Evolutionary conservation across 2,113 vertebrate genomes (phyloP).

Genomic region (Melospiza melodia): DNA sequence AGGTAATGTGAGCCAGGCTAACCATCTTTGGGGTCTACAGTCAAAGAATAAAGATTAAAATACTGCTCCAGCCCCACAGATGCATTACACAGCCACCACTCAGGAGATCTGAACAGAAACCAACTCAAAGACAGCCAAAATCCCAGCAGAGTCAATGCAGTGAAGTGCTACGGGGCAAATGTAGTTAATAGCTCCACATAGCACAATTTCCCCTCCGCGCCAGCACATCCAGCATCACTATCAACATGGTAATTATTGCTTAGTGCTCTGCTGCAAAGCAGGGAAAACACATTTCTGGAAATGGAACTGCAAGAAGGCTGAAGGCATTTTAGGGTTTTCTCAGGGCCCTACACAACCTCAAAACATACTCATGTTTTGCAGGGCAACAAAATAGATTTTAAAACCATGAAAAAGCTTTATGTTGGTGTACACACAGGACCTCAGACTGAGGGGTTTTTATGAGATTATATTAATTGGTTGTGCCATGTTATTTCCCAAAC

Average conservation of each 20-base stretch:
- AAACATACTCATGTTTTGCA: not conserved
- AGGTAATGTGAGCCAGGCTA: not conserved
- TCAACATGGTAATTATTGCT: slow-evolving; percentile 47
- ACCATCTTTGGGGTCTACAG: not conserved
- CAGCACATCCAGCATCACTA: not conserved
- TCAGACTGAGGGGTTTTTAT: not conserved
- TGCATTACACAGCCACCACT: not conserved
- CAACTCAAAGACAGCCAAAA: not conserved
- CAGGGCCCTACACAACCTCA: not conserved
- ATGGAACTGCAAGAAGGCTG: not conserved
- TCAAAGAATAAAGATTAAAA: not conserved
- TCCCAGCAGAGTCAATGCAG: slow-evolving; percentile 43
- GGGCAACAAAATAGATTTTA: not conserved
- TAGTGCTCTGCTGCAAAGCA: not conserved
- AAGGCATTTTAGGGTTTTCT: not conserved
- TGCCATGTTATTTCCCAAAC: not conserved
- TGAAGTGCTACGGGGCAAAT: slow-evolving; percentile 39
- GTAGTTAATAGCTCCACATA: slow-evolving; percentile 36
- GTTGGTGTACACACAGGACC: not conserved
- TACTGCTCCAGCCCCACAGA: not conserved
- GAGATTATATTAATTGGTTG: not conserved
- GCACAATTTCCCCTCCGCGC: slow-evolving; percentile 18
- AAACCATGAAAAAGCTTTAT: not conserved
- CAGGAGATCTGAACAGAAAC: slow-evolving; percentile 31
- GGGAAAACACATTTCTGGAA: slow-evolving; percentile 1